Conservation (phyloP, 2,113 vertebrate species). For the Apeltes quadracus region DNA sequence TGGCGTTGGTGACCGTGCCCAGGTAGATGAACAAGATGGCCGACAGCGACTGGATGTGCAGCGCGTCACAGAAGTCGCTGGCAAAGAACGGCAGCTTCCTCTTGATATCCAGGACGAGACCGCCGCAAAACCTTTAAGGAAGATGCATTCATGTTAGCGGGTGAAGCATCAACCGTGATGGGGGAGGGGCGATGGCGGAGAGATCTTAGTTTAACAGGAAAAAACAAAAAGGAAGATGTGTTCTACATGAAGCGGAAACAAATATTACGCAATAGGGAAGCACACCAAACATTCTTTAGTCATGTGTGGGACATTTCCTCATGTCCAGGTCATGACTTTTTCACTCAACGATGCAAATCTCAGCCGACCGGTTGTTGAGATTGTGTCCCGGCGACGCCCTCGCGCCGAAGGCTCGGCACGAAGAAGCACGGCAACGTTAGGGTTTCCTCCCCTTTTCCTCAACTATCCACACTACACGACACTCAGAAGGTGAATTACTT, state of each 20-base stretch:
- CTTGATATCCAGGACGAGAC: slow-evolving; percentile 93
- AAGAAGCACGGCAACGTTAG: too few relatives aligned
- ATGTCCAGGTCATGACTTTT: neutral
- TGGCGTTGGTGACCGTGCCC: slow-evolving; percentile 97
- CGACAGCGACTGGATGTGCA: slow-evolving; percentile 95
- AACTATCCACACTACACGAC: neutral
- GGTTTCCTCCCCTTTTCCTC: neutral
- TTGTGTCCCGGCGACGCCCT: too few relatives aligned
- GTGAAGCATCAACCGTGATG: neutral
- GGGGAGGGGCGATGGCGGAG: neutral
- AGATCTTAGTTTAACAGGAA: neutral
- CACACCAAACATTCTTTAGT: neutral
- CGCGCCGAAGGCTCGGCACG: too few relatives aligned
- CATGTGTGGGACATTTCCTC: slow-evolving; percentile 15
- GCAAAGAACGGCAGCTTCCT: slow-evolving; percentile 94
- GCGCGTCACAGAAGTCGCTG: slow-evolving; percentile 94
- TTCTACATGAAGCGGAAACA: neutral
- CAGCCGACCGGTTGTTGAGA: too few relatives aligned
- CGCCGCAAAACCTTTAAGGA: slow-evolving; percentile 89
- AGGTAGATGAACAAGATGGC: slow-evolving; percentile 97
- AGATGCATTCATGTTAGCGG: neutral
- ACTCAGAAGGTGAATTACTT: slow-evolving; percentile 72
- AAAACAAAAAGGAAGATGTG: neutral
- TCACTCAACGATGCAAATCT: too few relatives aligned
- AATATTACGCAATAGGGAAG: neutral